Conservation (phyloP, 2,113 vertebrate genomes). For the Synchiropus splendidus region DNA sequence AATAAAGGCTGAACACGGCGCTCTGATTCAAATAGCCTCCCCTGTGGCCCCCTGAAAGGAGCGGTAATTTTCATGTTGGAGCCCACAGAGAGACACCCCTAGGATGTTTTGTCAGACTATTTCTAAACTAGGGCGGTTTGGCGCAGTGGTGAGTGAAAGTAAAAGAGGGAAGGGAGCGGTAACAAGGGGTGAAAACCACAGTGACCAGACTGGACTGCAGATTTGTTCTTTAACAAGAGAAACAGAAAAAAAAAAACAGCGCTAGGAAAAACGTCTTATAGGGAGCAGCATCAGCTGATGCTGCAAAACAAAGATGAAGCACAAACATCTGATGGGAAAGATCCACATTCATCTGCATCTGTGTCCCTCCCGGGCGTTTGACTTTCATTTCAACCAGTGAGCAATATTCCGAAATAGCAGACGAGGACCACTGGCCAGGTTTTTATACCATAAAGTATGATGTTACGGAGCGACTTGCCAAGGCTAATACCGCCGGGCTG, state of each 20-base stretch:
- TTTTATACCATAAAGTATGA: conserved; percentile 20
- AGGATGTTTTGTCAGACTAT: conserved; percentile 31
- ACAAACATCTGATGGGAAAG: background rate
- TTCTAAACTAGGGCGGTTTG: conserved; percentile 18
- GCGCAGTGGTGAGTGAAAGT: conserved; percentile 36
- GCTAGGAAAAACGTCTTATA: conserved; percentile 55
- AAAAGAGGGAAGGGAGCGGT: conserved; percentile 7
- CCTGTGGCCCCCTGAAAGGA: conserved; percentile 15
- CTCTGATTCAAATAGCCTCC: conserved; percentile 20
- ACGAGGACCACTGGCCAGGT: conserved; percentile 10
- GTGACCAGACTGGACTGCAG: conserved; percentile 62
- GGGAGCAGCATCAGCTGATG: conserved; percentile 19
- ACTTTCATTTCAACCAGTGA: conserved; percentile 30
- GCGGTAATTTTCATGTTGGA: conserved; percentile 15
- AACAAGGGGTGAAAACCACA: conserved; percentile 39
- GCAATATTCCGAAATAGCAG: conserved; percentile 29
- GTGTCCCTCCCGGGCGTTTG: conserved; percentile 7
- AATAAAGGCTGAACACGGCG: conserved; percentile 4
- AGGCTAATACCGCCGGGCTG: conserved; percentile 26
- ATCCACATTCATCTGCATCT: conserved; percentile 10
- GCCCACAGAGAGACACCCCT: conserved; percentile 26
- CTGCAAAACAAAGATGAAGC: conserved; percentile 25
- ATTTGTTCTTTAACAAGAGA: too few relatives aligned
- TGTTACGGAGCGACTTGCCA: conserved; percentile 33
- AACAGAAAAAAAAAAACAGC: conserved; percentile 42